Conservation (phyloP, 2,113 vertebrate species). For the Aegithalos caudatus region DNA sequence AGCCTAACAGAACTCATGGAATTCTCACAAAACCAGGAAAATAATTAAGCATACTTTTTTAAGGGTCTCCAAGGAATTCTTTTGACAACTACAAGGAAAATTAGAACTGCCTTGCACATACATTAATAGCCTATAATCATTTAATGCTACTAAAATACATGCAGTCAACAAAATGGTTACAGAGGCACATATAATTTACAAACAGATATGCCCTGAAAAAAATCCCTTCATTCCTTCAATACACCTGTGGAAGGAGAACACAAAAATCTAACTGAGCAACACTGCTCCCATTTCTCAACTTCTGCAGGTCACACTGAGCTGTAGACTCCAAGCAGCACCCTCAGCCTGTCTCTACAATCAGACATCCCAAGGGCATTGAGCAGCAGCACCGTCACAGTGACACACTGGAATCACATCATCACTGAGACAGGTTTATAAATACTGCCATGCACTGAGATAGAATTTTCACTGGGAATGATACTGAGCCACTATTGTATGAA, state of each 20-base stretch:
- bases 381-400: not conserved
- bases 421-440: not conserved
- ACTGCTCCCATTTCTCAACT: constrained; percentile 12
- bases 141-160: not conserved
- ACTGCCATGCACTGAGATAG: not conserved
- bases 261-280: not conserved
- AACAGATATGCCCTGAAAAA: not conserved
- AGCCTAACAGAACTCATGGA: not conserved
- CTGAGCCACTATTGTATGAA: not conserved
- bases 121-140: not conserved
- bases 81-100: not conserved
- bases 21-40: not conserved
- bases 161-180: not conserved
- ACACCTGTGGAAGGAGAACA: not conserved
- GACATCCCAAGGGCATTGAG: not conserved
- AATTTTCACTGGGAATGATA: not conserved
- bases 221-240: not conserved
- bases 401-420: not conserved
- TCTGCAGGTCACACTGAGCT: not conserved
- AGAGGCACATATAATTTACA: not conserved
- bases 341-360: constrained; percentile 2
- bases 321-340: not conserved
- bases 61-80: not conserved
- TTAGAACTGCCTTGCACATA: not conserved
- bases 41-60: not conserved